Evolutionary conservation across 2,888 invertebrate species (phyloP).

Genomic region (Hydropsyche betteni): DNA sequence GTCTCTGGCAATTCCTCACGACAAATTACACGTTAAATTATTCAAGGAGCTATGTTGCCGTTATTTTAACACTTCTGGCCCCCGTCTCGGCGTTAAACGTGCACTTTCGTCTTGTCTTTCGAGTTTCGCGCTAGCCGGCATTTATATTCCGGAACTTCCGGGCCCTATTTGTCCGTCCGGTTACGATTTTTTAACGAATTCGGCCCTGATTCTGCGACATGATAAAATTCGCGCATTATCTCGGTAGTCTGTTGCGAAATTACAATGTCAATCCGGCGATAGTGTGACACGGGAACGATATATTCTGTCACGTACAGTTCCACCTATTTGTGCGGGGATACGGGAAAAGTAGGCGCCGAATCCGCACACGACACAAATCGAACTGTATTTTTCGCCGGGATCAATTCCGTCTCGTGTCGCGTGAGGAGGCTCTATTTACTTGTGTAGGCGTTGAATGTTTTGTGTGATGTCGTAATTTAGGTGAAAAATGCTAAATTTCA

Average conservation of each 20-base stretch:
- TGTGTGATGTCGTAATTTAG: no score
- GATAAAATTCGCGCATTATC: neutral
- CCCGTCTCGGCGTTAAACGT: neutral
- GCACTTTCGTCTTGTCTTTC: neutral
- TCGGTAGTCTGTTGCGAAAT: neutral
- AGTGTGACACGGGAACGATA: slow-evolving; percentile 15
- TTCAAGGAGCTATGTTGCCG: slow-evolving; percentile 31
- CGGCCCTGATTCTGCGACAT: no score
- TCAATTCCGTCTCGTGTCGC: neutral
- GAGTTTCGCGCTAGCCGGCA: neutral
- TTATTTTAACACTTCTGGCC: slow-evolving; percentile 36
- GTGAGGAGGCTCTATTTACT: no score
- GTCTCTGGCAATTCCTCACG: slow-evolving; percentile 26
- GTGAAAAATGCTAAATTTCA: no score
- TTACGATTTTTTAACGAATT: no score
- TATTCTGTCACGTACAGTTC: neutral
- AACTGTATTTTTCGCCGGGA: slow-evolving; percentile 6
- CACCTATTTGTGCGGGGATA: neutral
- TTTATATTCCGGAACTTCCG: neutral
- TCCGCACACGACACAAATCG: neutral
- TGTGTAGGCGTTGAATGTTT: no score
- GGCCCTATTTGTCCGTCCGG: neutral
- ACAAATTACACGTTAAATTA: slow-evolving; percentile 40
- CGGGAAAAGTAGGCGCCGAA: neutral
- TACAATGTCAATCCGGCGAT: slow-evolving; percentile 13